phyloP scores from a whole-genome alignment of 2,797 vertebrate genomes.

The Thamnophis elegans region DNA sequence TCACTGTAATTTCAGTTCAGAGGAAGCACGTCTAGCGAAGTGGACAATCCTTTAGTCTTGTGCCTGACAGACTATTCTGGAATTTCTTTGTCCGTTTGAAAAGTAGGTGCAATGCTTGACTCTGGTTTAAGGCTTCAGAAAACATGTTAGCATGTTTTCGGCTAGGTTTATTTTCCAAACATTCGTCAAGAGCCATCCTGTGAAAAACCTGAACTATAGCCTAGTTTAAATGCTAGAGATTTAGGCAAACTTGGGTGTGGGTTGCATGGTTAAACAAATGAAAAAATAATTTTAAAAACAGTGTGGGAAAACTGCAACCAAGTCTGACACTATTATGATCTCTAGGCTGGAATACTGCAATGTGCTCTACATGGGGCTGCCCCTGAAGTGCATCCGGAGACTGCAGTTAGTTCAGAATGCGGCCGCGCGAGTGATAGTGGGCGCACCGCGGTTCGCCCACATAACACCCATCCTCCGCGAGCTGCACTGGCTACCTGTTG shows the following conservation, averaged over 20 bases:
- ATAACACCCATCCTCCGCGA: too few species aligned
- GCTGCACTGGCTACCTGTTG: too few species aligned
- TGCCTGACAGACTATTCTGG: neutral
- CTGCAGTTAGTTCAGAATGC: too few species aligned
- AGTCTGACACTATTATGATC: neutral
- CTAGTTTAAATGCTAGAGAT: neutral
- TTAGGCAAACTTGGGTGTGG: neutral
- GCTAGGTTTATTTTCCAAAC: neutral
- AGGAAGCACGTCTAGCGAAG: neutral
- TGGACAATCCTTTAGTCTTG: neutral
- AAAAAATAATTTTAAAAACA: neutral
- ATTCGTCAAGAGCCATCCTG: neutral
- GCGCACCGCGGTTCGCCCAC: too few species aligned
- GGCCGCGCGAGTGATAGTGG: too few species aligned
- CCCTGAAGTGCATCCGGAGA: too few species aligned
- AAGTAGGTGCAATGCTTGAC: neutral
- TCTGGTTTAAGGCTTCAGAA: neutral
- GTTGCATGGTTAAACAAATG: neutral
- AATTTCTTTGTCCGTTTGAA: neutral
- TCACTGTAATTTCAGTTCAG: neutral
- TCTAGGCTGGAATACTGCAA: too few species aligned
- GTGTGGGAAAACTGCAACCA: neutral
- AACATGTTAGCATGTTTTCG: neutral
- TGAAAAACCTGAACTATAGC: neutral
- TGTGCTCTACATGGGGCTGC: too few species aligned